A percentile compares a stretch with the other conserved stretches of the same genome.
phyloP scores from a whole-genome alignment of 2,797 vertebrate genomes.

The Coluber constrictor region DNA sequence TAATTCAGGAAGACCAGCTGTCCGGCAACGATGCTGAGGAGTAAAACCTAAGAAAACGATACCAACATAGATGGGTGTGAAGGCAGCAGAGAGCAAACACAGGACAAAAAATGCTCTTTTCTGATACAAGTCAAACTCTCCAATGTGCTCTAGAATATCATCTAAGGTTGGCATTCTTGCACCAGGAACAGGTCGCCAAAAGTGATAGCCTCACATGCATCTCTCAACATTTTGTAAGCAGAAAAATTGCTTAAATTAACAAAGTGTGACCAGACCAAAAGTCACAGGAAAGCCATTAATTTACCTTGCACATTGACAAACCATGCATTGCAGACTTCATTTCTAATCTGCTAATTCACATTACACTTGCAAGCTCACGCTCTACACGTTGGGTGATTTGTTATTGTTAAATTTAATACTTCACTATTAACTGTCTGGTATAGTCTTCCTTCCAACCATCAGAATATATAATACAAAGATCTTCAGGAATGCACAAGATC shows the following conservation, averaged over 20 bases:
- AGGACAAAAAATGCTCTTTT: constrained; percentile 61
- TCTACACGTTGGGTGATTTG: background rate
- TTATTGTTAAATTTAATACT: background rate
- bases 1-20: constrained; percentile 53
- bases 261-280: constrained; percentile 24
- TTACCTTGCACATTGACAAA: constrained; percentile 41
- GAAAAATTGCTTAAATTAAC: constrained; percentile 18
- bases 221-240: background rate
- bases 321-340: constrained; percentile 17
- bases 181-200: background rate
- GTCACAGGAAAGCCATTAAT: constrained; percentile 45
- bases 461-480: background rate
- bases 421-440: background rate
- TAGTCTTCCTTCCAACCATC: background rate
- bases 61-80: constrained; percentile 71
- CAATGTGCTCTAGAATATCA: constrained; percentile 63
- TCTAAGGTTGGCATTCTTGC: constrained; percentile 66
- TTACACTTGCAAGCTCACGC: background rate
- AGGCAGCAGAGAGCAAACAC: constrained; percentile 44
- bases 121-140: constrained; percentile 72
- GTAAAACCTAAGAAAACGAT: constrained; percentile 75
- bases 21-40: constrained; percentile 68
- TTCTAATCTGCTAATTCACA: constrained; percentile 20
- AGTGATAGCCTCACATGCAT: background rate
- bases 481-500: background rate